phyloP scores from a whole-genome alignment of 2,797 vertebrate genomes.

The Sebastes dallii region DNA sequence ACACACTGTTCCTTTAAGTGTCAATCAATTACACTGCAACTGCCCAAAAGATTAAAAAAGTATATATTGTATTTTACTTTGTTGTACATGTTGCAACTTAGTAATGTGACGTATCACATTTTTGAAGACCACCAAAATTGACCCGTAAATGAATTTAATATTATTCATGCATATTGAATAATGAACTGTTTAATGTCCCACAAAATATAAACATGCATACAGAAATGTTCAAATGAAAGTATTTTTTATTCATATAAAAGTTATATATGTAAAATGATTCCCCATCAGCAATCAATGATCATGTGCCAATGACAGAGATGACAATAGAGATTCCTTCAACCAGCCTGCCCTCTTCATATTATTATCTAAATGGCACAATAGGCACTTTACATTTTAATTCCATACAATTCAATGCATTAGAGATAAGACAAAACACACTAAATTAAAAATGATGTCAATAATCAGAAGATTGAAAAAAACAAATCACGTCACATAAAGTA shows the following conservation, averaged over 20 bases:
- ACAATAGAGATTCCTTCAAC: not conserved
- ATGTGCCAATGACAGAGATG: constrained; percentile 24
- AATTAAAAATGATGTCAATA: constrained; percentile 32
- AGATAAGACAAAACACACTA: constrained; percentile 7
- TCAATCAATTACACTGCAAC: not conserved
- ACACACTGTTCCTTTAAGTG: not conserved
- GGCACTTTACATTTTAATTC: constrained; percentile 24
- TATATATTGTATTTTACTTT: not conserved
- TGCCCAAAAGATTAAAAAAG: not conserved
- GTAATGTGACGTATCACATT: not conserved
- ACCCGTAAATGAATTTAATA: not conserved
- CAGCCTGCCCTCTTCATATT: not conserved
- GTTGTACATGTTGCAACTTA: not conserved
- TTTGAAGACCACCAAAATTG: not conserved
- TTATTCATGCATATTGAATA: not conserved
- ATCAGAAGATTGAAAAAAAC: not conserved
- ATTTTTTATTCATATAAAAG: constrained; percentile 52
- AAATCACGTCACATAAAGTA: not conserved
- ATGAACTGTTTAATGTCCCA: not conserved
- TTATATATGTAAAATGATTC: constrained; percentile 34
- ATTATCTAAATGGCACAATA: constrained; percentile 4
- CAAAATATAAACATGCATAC: constrained; percentile 6
- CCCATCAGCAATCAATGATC: constrained; percentile 34
- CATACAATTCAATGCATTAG: constrained; percentile 15
- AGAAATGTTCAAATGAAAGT: constrained; percentile 13